These are phyloP conservation scores for Drosophila mayri DNA, from an alignment of 1,140 invertebrate species.

Conservation along the genomic window DNA sequence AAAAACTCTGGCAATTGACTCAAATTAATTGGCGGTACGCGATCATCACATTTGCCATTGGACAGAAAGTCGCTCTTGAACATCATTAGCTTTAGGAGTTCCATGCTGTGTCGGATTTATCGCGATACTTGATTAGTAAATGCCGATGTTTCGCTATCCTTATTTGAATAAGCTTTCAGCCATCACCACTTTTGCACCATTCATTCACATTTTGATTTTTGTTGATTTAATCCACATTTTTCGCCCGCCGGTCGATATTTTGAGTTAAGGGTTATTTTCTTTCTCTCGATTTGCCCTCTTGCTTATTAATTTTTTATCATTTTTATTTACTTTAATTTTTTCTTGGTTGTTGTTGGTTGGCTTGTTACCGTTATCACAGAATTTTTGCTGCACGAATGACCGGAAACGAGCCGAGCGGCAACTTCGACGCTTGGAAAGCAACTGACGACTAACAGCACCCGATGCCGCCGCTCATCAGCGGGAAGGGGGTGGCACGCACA, in stretches of 20 bases:
- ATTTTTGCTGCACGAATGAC: constrained; percentile 56
- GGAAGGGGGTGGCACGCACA: constrained; percentile 34
- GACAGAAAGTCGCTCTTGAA: constrained; percentile 85
- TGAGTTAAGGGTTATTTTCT: constrained; percentile 3
- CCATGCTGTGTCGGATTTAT: constrained; percentile 61
- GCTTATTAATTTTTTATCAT: not conserved
- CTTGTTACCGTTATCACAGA: constrained; percentile 69
- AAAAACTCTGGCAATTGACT: constrained; percentile 91
- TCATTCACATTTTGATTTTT: constrained; percentile 54
- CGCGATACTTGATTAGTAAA: not conserved
- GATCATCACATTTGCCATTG: constrained; percentile 84
- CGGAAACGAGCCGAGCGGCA: constrained; percentile 52
- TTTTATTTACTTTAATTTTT: constrained; percentile 10
- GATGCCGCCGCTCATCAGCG: constrained; percentile 19
- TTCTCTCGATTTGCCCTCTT: constrained; percentile 5
- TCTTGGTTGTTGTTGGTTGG: constrained; percentile 8
- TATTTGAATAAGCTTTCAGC: constrained; percentile 13
- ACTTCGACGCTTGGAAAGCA: constrained; percentile 81
- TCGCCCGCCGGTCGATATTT: constrained; percentile 18
- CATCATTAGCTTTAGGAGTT: constrained; percentile 85
- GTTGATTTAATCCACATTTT: constrained; percentile 46
- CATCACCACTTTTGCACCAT: constrained; percentile 48
- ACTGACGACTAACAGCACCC: constrained; percentile 61
- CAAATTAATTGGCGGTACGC: constrained; percentile 89
- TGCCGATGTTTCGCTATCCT: constrained; percentile 13